Conservation (phyloP, 2,888 invertebrate genomes). For the Petrolisthes manimaculis region DNA sequence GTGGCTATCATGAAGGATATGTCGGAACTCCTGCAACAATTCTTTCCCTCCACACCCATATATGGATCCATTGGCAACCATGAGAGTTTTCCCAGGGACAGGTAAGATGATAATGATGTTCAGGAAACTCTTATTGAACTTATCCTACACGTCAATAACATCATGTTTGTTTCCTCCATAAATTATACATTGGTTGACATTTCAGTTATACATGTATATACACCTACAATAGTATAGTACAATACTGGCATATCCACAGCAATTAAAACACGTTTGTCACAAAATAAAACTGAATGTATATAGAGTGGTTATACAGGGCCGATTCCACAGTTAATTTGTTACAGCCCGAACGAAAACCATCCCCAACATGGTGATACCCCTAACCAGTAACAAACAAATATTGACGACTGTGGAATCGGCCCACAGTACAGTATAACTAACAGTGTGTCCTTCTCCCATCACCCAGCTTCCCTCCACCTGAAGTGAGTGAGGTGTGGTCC, state of each 20-base stretch:
- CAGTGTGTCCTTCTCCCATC: neutral
- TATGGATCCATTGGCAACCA: slow-evolving; percentile 85
- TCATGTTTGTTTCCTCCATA: too few species aligned
- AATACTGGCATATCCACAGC: too few species aligned
- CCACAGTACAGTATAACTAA: neutral
- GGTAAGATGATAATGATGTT: slow-evolving; percentile 75
- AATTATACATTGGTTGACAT: too few species aligned
- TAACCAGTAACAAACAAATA: too few species aligned
- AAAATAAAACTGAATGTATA: neutral
- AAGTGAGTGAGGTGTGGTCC: slow-evolving; percentile 70
- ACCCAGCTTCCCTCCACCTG: slow-evolving; percentile 76
- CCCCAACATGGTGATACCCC: too few species aligned
- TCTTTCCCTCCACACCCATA: slow-evolving; percentile 77
- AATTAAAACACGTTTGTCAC: too few species aligned
- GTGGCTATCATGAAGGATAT: slow-evolving; percentile 74
- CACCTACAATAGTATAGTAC: too few species aligned
- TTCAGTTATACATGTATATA: too few species aligned
- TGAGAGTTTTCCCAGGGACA: slow-evolving; percentile 85
- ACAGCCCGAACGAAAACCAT: too few species aligned
- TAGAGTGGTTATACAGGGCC: slow-evolving; percentile 1
- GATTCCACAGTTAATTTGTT: too few species aligned
- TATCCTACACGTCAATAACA: too few species aligned
- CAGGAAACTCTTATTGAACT: neutral
- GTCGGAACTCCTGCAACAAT: slow-evolving; percentile 73
- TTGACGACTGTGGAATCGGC: too few species aligned